phyloP scores from a whole-genome alignment of 1,140 invertebrate genomes.

The Phortica variegata region DNA sequence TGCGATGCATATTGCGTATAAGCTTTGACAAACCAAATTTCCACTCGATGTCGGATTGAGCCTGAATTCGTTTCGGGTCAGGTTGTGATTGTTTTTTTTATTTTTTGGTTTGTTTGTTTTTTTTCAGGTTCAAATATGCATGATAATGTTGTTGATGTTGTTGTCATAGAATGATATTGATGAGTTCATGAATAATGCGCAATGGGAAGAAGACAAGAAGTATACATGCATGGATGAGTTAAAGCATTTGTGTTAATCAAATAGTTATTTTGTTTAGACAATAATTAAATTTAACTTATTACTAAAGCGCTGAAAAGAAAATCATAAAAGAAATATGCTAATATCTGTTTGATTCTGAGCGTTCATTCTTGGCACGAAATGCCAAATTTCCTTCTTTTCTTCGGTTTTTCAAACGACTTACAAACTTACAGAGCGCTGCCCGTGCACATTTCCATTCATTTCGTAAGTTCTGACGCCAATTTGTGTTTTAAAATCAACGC shows the following conservation, averaged over 20 bases:
- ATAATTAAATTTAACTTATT: constrained; percentile 2
- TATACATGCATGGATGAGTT: constrained; percentile 37
- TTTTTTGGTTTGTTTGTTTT: constrained; percentile 13
- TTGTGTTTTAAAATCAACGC: too few species aligned
- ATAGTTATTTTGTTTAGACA: too few species aligned
- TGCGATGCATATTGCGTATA: constrained; percentile 98
- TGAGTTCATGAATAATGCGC: constrained; percentile 20
- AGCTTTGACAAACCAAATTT: constrained; percentile 98
- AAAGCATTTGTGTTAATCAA: background rate
- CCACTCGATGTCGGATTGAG: constrained; percentile 99
- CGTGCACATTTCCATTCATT: too few species aligned
- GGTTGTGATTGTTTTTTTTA: constrained; percentile 46
- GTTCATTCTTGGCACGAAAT: too few species aligned
- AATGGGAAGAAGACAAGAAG: constrained; percentile 39
- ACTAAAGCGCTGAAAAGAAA: constrained; percentile 40
- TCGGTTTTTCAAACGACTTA: too few species aligned
- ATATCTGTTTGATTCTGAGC: too few species aligned
- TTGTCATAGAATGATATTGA: too few species aligned
- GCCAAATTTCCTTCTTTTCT: too few species aligned
- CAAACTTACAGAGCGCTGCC: too few species aligned
- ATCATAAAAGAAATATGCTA: background rate
- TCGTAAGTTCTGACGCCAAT: too few species aligned
- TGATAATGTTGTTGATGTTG: background rate
- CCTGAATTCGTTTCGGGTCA: constrained; percentile 67
- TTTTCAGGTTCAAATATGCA: constrained; percentile 14